Conservation (phyloP, 2,113 vertebrate genomes). For the Siniperca knerii region DNA sequence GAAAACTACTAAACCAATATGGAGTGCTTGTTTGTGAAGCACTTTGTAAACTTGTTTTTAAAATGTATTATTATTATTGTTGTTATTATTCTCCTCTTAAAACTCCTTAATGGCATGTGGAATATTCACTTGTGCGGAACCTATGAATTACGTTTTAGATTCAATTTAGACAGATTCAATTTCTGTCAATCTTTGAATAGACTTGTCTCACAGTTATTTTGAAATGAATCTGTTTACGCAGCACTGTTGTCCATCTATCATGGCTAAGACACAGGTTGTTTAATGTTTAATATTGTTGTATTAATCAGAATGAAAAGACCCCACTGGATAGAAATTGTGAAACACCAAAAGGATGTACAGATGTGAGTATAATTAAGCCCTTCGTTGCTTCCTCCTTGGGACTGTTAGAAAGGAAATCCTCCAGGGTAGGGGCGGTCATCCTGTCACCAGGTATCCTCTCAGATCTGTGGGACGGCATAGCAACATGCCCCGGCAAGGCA, state of each 20-base stretch:
- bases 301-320: background rate
- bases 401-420: constrained; percentile 60
- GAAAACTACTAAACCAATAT: background rate
- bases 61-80: too few relatives aligned
- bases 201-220: background rate
- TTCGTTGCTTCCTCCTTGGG: constrained; percentile 38
- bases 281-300: background rate
- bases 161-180: background rate
- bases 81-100: too few relatives aligned
- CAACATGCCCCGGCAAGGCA: constrained; percentile 50
- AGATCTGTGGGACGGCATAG: constrained; percentile 15
- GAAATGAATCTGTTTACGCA: background rate
- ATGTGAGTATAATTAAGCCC: constrained; percentile 35
- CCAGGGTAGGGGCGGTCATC: constrained; percentile 52
- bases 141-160: background rate
- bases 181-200: background rate
- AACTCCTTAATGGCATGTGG: background rate
- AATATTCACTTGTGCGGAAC: background rate
- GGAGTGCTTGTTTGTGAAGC: background rate
- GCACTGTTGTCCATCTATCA: background rate
- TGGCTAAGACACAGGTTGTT: background rate
- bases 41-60: too few relatives aligned
- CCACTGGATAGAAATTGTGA: background rate
- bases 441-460: constrained; percentile 48
- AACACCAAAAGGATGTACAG: background rate